Percentiles rank a stretch among this genome's conserved stretches.
These are phyloP conservation scores for Plectus sambesii DNA, from an alignment of 1,140 invertebrate genomes.

Conservation along the genomic window DNA sequence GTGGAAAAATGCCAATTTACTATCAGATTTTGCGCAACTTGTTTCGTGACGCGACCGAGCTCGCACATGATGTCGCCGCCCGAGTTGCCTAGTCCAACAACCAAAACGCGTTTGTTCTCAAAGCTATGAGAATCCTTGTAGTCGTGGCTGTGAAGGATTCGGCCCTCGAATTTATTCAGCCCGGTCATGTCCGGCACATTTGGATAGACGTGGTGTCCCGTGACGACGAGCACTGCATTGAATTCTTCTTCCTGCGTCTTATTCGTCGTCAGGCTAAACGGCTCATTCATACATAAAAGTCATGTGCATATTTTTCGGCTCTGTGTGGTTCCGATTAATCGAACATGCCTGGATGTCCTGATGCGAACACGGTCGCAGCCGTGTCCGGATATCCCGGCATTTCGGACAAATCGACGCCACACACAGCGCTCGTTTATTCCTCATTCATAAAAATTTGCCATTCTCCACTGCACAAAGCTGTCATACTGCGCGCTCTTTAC, in stretches of 20 bases:
- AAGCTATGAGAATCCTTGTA: constrained; percentile 44
- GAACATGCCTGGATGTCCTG: too few species aligned
- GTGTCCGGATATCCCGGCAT: too few species aligned
- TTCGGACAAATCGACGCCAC: not conserved
- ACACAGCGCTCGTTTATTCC: constrained; percentile 22
- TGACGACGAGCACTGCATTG: constrained; percentile 43
- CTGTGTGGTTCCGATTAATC: too few species aligned
- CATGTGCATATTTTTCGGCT: too few species aligned
- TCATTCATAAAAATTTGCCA: constrained; percentile 37
- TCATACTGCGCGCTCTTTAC: too few species aligned
- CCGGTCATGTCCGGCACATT: constrained; percentile 31
- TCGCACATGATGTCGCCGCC: constrained; percentile 52
- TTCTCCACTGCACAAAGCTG: constrained; percentile 16
- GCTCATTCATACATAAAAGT: too few species aligned
- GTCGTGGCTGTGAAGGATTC: constrained; percentile 48
- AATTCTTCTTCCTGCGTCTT: too few species aligned
- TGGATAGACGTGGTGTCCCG: constrained; percentile 44
- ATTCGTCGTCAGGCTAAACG: too few species aligned
- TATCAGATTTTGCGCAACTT: constrained; percentile 40
- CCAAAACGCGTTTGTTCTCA: constrained; percentile 46
- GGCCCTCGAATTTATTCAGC: constrained; percentile 47
- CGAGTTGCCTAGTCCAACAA: constrained; percentile 53
- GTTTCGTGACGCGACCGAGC: constrained; percentile 45
- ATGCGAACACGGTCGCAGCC: too few species aligned
- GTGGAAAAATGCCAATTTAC: too few species aligned